phyloP scores from a whole-genome alignment of 2,113 vertebrate genomes.

The Aplodontia rufa region DNA sequence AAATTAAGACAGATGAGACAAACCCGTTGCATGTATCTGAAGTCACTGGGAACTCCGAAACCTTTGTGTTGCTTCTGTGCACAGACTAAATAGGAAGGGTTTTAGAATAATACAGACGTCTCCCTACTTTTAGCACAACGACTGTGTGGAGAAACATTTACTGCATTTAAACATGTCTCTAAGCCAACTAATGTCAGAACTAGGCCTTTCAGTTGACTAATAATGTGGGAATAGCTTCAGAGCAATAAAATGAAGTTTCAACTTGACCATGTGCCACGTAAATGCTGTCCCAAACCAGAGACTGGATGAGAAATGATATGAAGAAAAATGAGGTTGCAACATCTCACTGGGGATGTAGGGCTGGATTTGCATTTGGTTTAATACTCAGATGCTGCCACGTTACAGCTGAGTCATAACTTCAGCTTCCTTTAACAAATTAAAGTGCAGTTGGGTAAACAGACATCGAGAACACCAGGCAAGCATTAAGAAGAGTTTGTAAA shows the following conservation, averaged over 20 bases:
- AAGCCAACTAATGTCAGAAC: constrained; percentile 57
- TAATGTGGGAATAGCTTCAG: constrained; percentile 52
- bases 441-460: constrained; percentile 81
- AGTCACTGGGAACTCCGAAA: background rate
- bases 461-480: constrained; percentile 76
- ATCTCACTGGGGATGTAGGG: constrained; percentile 82
- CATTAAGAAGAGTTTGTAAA: constrained; percentile 66
- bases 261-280: constrained; percentile 61
- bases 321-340: constrained; percentile 82
- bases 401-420: constrained; percentile 84
- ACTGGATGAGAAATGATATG: constrained; percentile 79
- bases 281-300: constrained; percentile 71
- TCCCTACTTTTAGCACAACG: background rate
- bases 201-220: constrained; percentile 63
- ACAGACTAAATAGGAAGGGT: background rate
- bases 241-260: constrained; percentile 78
- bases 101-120: background rate
- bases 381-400: constrained; percentile 80
- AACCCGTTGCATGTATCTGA: background rate
- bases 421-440: constrained; percentile 80
- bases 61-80: background rate
- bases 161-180: background rate
- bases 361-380: constrained; percentile 84
- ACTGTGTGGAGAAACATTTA: background rate
- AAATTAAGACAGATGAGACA: constrained; percentile 28